Evolutionary conservation across 2,888 invertebrate species (phyloP).

Genomic region (Malacosoma neustria): DNA sequence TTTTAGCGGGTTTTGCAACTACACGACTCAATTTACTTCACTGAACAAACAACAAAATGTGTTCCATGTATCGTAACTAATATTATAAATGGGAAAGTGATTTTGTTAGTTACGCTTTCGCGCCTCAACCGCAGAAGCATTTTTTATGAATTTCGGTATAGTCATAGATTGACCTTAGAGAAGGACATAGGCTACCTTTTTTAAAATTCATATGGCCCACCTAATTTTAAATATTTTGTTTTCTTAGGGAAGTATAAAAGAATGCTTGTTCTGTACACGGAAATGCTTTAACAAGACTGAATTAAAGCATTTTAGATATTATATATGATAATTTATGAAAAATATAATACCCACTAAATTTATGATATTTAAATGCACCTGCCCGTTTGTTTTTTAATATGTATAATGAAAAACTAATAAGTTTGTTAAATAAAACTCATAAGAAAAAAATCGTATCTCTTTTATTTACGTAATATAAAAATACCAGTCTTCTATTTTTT

Average conservation of each 20-base stretch:
- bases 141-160: too few species aligned
- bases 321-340: constrained; percentile 4
- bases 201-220: too few species aligned
- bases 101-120: too few species aligned
- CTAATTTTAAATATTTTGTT: too few species aligned
- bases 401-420: constrained; percentile 25
- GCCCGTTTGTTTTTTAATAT: constrained; percentile 35
- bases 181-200: too few species aligned
- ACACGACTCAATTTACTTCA: too few species aligned
- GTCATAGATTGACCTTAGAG: too few species aligned
- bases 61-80: not conserved
- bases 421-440: constrained; percentile 63
- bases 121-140: too few species aligned
- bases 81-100: too few species aligned
- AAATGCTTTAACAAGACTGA: constrained; percentile 42
- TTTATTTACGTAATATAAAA: constrained; percentile 36
- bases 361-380: constrained; percentile 47
- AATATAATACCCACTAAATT: constrained; percentile 29
- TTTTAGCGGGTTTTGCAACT: too few species aligned
- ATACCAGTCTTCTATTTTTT: constrained; percentile 50
- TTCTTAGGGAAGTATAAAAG: constrained; percentile 12
- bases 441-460: constrained; percentile 29
- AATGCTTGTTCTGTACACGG: constrained; percentile 10
- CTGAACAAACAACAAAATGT: not conserved
- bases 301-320: constrained; percentile 11